Conservation (phyloP, 2,888 invertebrate species). For the Polyploca ridens region DNA sequence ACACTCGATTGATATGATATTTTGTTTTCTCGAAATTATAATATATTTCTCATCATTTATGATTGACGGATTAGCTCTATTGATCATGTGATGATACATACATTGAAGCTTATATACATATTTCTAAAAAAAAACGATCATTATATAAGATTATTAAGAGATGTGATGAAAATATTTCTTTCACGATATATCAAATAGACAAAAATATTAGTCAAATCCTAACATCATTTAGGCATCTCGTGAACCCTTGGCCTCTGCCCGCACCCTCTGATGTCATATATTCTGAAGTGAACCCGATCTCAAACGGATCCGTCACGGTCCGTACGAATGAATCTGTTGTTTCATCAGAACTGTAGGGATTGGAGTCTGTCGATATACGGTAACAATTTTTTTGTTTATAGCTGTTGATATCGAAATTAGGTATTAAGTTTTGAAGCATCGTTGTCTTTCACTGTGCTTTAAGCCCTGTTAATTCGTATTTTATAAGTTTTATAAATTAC, state of each 20-base stretch:
- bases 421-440: too few relatives aligned
- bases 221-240: conserved; percentile 25
- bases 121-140: too few relatives aligned
- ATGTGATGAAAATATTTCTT: not conserved
- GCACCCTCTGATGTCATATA: conserved; percentile 48
- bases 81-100: too few relatives aligned
- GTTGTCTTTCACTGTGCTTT: too few relatives aligned
- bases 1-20: too few relatives aligned
- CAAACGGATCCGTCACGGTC: conserved; percentile 73
- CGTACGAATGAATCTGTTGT: conserved; percentile 60
- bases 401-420: too few relatives aligned
- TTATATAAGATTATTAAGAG: not conserved
- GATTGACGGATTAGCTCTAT: too few relatives aligned
- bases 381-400: too few relatives aligned
- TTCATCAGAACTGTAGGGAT: conserved; percentile 47
- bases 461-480: too few relatives aligned
- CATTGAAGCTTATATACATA: not conserved
- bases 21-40: too few relatives aligned
- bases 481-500: too few relatives aligned
- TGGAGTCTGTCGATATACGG: conserved; percentile 19
- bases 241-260: conserved; percentile 59
- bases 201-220: conserved; percentile 7
- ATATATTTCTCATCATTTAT: too few relatives aligned
- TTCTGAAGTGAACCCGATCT: conserved; percentile 49
- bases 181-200: not conserved